These are phyloP conservation scores for Catocala nupta DNA, from an alignment of 2,888 invertebrate species.

Conservation along the genomic window DNA sequence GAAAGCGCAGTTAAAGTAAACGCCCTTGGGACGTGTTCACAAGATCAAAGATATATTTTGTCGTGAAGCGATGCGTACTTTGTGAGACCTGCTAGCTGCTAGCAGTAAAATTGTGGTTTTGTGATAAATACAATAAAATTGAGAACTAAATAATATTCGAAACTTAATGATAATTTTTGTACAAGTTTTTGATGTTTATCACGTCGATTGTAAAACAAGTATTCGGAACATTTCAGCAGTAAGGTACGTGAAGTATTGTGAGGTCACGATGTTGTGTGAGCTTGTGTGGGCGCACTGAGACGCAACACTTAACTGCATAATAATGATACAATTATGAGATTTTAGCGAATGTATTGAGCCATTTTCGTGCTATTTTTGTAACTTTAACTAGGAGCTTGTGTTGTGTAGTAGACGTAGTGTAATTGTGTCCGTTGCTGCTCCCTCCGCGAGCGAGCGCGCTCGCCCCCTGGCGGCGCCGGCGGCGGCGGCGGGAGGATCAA, in stretches of 20 bases:
- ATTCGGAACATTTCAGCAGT: conserved; percentile 58
- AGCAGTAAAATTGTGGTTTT: conserved; percentile 84
- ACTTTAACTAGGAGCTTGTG: conserved; percentile 82
- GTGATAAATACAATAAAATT: conserved; percentile 86
- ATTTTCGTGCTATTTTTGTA: conserved; percentile 83
- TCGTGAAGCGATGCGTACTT: conserved; percentile 67
- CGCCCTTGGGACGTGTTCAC: conserved; percentile 67
- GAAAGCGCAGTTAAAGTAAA: conserved; percentile 22
- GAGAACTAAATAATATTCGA: conserved; percentile 75
- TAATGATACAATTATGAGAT: conserved; percentile 75
- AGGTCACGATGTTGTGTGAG: conserved; percentile 44
- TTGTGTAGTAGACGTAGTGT: conserved; percentile 80
- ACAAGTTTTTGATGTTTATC: conserved; percentile 73
- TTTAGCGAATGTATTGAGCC: conserved; percentile 79
- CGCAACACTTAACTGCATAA: conserved; percentile 77
- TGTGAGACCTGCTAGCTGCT: conserved; percentile 84
- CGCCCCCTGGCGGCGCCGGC: neutral
- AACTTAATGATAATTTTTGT: conserved; percentile 79
- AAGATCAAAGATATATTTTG: conserved; percentile 65
- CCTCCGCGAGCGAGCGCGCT: conserved; percentile 53
- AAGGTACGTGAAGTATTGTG: conserved; percentile 32
- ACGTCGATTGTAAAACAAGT: conserved; percentile 59
- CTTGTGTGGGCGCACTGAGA: conserved; percentile 56
- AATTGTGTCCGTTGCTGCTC: conserved; percentile 64
- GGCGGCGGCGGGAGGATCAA: conserved; percentile 62